Evolutionary conservation across 2,888 invertebrate genomes (phyloP).

Genomic region (Tetragonisca angustula): DNA sequence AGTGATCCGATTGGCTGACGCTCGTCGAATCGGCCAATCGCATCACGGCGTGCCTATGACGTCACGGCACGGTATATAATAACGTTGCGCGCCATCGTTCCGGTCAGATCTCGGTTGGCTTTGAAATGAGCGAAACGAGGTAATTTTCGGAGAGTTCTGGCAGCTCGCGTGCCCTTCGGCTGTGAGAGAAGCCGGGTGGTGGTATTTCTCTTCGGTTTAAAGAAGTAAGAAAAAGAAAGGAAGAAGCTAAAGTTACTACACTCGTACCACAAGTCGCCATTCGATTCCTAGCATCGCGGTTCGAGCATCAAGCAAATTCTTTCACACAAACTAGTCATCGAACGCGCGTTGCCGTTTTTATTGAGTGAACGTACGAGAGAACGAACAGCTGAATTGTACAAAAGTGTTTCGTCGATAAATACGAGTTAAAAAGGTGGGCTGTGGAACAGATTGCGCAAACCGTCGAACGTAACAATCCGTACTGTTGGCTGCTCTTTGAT

Average conservation of each 20-base stretch:
- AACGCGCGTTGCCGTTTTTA: conserved; percentile 50
- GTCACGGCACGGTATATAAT: conserved; percentile 78
- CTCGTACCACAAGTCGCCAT: neutral
- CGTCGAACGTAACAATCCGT: neutral
- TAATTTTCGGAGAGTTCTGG: conserved; percentile 72
- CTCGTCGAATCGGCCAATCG: conserved; percentile 71
- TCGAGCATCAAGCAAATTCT: conserved; percentile 69
- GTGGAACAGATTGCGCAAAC: neutral
- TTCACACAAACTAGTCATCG: conserved; percentile 75
- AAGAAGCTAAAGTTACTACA: neutral
- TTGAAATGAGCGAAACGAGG: conserved; percentile 75
- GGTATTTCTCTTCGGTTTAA: conserved; percentile 43
- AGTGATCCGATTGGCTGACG: conserved; percentile 82
- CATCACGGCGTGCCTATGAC: conserved; percentile 70
- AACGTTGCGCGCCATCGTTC: conserved; percentile 67
- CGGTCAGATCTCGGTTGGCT: conserved; percentile 78
- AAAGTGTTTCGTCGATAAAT: conserved; percentile 63
- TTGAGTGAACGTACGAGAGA: conserved; percentile 28
- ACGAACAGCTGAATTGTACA: conserved; percentile 47
- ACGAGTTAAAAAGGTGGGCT: conserved; percentile 39
- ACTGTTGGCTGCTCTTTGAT: conserved; percentile 17
- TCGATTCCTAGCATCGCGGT: conserved; percentile 11
- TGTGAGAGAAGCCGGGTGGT: conserved; percentile 66
- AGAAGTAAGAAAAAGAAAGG: neutral
- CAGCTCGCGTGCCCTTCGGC: conserved; percentile 69